A percentile compares a stretch with the other conserved stretches of the same genome.
These are phyloP conservation scores for Monochamus alternatus DNA, from an alignment of 2,888 invertebrate genomes.

Conservation along the genomic window DNA sequence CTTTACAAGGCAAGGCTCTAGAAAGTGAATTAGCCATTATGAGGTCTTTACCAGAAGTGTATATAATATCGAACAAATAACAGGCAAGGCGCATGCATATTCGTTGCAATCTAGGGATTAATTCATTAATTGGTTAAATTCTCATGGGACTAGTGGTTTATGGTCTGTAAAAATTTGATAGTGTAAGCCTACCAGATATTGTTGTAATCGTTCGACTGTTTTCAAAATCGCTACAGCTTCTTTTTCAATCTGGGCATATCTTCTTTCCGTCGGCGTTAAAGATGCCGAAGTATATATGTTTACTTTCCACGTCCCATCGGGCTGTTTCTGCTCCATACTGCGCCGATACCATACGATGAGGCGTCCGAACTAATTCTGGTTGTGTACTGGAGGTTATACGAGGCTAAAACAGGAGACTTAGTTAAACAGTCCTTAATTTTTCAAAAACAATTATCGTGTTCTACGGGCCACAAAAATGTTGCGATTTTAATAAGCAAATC, in stretches of 20 bases:
- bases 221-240: no score
- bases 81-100: constrained; percentile 56
- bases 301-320: constrained; percentile 38
- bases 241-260: no score
- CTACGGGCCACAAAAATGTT: not conserved
- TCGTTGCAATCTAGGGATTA: constrained; percentile 64
- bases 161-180: constrained; percentile 64
- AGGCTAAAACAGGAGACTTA: not conserved
- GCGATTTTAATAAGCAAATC: not conserved
- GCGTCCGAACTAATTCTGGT: not conserved
- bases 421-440: not conserved
- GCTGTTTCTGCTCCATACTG: not conserved
- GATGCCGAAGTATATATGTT: no score
- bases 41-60: constrained; percentile 14
- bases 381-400: not conserved
- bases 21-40: constrained; percentile 14
- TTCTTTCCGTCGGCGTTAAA: no score
- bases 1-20: not conserved
- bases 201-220: constrained; percentile 60
- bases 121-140: constrained; percentile 61
- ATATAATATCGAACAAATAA: constrained; percentile 9
- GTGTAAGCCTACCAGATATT: constrained; percentile 32
- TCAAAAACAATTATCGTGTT: not conserved
- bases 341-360: not conserved
- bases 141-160: constrained; percentile 59